These are phyloP conservation scores for Tringa solitaria DNA, from an alignment of 2,113 vertebrate genomes.

Conservation along the genomic window DNA sequence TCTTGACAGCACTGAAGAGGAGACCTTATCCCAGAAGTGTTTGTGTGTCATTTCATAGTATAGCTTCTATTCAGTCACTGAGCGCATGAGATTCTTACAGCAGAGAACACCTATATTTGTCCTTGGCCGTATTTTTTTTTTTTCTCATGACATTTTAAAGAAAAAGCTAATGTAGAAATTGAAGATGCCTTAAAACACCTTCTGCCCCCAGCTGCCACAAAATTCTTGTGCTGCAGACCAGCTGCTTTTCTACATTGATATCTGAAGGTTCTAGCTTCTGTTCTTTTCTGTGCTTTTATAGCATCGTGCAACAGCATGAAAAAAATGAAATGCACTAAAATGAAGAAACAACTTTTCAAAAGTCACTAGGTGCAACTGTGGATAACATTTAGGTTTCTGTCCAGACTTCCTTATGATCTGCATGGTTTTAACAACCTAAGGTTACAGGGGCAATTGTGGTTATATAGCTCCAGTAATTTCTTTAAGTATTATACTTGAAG, in stretches of 20 bases:
- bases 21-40: not conserved
- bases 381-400: not conserved
- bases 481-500: not conserved
- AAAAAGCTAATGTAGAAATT: not conserved
- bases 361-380: not conserved
- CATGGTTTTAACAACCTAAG: not conserved
- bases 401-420: not conserved
- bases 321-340: not conserved
- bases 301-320: not conserved
- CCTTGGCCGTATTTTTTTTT: not conserved
- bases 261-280: not conserved
- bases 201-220: accelerated
- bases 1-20: not conserved
- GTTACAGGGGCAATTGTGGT: not conserved
- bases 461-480: not conserved
- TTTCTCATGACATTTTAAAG: not conserved
- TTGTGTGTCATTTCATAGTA: not conserved
- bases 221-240: not conserved
- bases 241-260: not conserved
- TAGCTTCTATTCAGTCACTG: not conserved
- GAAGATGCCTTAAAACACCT: not conserved
- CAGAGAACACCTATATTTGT: not conserved
- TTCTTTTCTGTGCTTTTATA: not conserved
- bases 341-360: not conserved
- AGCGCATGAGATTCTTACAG: not conserved